A percentile compares a stretch with the other conserved stretches of the same genome.
phyloP scores from a whole-genome alignment of 1,140 invertebrate genomes.

The Orchesella cincta region DNA sequence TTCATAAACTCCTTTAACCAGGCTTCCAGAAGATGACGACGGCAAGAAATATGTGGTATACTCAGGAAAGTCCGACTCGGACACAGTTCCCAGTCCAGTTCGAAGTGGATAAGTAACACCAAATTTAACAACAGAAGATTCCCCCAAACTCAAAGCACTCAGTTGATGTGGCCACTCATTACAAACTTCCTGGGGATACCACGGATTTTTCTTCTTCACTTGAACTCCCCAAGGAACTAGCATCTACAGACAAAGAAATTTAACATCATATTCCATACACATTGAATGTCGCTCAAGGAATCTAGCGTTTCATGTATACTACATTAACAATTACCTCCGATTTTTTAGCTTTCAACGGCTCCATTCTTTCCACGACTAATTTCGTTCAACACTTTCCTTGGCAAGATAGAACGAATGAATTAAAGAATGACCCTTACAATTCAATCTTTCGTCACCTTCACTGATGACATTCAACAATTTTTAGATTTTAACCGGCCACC shows the following conservation, averaged over 20 bases:
- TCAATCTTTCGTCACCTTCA: no score
- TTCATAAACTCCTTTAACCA: conserved; percentile 34
- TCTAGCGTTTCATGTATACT: not conserved
- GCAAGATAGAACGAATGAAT: no score
- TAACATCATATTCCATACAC: no score
- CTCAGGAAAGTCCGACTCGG: conserved; percentile 37
- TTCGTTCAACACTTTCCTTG: no score
- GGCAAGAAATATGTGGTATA: conserved; percentile 26
- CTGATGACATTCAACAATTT: no score
- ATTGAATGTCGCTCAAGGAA: no score
- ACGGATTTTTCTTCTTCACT: conserved; percentile 38
- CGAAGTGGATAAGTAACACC: conserved; percentile 45
- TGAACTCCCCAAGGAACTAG: conserved; percentile 42
- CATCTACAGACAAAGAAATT: conserved; percentile 12
- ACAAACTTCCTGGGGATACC: conserved; percentile 49
- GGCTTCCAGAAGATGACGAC: not conserved
- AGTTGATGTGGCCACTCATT: conserved; percentile 46
- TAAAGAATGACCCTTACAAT: no score
- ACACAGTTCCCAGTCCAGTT: conserved; percentile 39
- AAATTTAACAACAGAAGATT: conserved; percentile 47
- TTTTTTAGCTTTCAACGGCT: not conserved
- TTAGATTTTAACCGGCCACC: no score
- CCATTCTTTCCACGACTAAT: not conserved
- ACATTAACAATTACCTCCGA: conserved; percentile 4
- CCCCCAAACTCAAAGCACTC: conserved; percentile 46